Evolutionary conservation across 2,888 invertebrate species (phyloP), one percentile per base, ranked within the genome.

Genomic region (Aphelenchoides bicaudatus): DNA sequence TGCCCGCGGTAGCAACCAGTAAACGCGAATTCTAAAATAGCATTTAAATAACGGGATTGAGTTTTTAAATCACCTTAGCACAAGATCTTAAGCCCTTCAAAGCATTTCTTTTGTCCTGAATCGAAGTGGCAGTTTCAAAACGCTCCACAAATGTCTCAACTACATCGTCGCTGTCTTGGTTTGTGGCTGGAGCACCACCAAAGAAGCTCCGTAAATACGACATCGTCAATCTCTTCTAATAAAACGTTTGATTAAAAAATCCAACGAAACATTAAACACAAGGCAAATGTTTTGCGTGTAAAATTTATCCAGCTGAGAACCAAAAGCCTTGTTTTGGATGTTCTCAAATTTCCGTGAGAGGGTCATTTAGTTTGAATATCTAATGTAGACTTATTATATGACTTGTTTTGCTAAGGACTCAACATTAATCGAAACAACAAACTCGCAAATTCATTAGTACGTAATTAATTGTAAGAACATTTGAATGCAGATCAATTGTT

Each of bases 51-150:
- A 28, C 2, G 51, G 2, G 6, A 34, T 13, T 43, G 6, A 10
- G 6, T n/a, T 43, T 23, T 30, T 21, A 49, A 63, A 61, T 39
- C 70, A 83, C 84, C 79, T 80, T 82, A 10, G 84, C 82, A 49
- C 84, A 73, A n/a, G 83, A 90, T 80, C 91, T 91, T 10, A 98
- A 86, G 0, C 92, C 93, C 64, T 94, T 85, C 73, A 96, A 91
- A 0, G 96, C 94, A 86, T 96, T 94, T 72, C 94, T 83, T 38
- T 96, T 85, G 80, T 98, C 98, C 79, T 94, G 93, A 31, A 96
- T 82, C 39, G 96, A 82, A 0, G 91, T 91, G 0, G 94, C 93
- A 49, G 91, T 89, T 75, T 88, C 87, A 1, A 94, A 88, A 64
- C 98, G 85, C 75, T 94, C 92, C 19, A 94, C 90, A 28, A 98